Evolutionary conservation across 2,113 vertebrate genomes (phyloP).

Genomic region (Siniperca knerii): DNA sequence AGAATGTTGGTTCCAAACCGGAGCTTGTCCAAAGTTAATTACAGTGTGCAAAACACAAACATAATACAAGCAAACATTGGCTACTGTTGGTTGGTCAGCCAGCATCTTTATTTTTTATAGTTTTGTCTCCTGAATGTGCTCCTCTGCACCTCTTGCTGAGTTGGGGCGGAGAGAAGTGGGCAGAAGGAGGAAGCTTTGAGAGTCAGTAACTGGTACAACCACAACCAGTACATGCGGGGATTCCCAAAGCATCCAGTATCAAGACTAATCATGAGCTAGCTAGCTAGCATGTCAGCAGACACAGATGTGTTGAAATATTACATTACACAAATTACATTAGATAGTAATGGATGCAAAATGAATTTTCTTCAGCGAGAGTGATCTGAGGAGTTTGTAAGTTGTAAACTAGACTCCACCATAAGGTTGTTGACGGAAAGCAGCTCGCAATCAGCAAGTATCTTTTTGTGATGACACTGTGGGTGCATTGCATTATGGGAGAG

Average conservation of each 20-base stretch:
- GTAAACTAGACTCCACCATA: constrained; percentile 65
- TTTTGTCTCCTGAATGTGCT: not conserved
- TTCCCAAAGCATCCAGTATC: constrained; percentile 72
- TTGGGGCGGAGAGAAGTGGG: not conserved
- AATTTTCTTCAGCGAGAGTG: constrained; percentile 70
- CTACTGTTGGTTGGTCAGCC: not conserved
- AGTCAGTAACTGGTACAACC: constrained; percentile 47
- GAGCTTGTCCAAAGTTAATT: constrained; percentile 40
- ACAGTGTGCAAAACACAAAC: constrained; percentile 38
- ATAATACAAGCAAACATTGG: constrained; percentile 24
- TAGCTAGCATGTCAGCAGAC: constrained; percentile 68
- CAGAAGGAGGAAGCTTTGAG: constrained; percentile 18
- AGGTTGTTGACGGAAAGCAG: constrained; percentile 67
- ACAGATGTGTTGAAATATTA: constrained; percentile 73
- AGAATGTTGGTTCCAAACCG: constrained; percentile 33
- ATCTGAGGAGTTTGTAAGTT: constrained; percentile 66
- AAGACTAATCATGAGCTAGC: constrained; percentile 71
- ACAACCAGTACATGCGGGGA: constrained; percentile 60
- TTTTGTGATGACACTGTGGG: constrained; percentile 46
- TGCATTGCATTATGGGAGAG: constrained; percentile 48
- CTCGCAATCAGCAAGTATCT: constrained; percentile 51
- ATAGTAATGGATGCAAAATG: constrained; percentile 74
- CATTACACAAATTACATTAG: constrained; percentile 78
- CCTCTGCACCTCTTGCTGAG: constrained; percentile 7
- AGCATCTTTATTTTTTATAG: constrained; percentile 30